Evolutionary conservation across 2,888 invertebrate species (phyloP), one percentile per base, ranked within the genome.

Genomic region (Lumbricus terrestris): DNA sequence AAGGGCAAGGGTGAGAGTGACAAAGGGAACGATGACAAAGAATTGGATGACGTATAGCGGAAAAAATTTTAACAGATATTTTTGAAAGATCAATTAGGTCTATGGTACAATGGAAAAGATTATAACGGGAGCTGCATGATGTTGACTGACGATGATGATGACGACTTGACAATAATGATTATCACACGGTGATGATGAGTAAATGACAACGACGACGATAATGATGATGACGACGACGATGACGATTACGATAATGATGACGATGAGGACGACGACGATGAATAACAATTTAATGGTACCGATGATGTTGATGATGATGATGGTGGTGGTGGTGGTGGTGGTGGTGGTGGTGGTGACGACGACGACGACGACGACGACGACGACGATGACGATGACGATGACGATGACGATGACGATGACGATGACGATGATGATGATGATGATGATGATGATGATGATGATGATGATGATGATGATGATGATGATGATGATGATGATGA

Each of bases 171-270:
- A 82, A 90, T 83, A 38, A 89, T 38, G 82, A 90, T 89, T 18
- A 47, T 47, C 47, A 23, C n/a, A n/a, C n/a, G 40, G 23, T 89
- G 89, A 89, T 83, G 88, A 88, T 89, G 89, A 40, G 82, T n/a
- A n/a, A 89, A 90, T 82, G 82, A 83, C 89, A 83, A 89, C 40
- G 89, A 90, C 82, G 90, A 90, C 82, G 89, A 90, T 83, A 38
- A 89, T 38, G 82, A 90, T 89, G n/a, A 69, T 69, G 69, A 69
- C n/a, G 69, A 69, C 16, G n/a, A 69, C 11, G n/a, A 69, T 69
- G 29, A 69, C n/a, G 69, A 11, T 69, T 29, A n/a, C n/a, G n/a
- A n/a, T 69, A 16, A 29, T 69, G 69, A n/a, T 69, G 69, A 29
- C n/a, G 11, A 69, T 8, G 69, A n/a, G 29, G 29, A 69, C n/a